phyloP scores from a whole-genome alignment of 2,113 vertebrate species.

The Callospermophilus lateralis region DNA sequence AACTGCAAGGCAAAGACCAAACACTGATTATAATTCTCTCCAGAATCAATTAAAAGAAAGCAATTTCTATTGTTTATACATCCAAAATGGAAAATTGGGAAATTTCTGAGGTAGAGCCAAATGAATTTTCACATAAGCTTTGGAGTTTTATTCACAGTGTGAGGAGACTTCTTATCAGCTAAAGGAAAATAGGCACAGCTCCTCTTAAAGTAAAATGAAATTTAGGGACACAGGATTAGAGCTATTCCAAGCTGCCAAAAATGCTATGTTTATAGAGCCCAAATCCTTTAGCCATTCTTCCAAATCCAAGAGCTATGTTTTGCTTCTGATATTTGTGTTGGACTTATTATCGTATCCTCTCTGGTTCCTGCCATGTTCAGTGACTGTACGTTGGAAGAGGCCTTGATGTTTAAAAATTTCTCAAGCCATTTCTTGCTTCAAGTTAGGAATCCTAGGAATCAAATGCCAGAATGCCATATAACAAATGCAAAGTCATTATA shows the following conservation, averaged over 20 bases:
- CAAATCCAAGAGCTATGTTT: constrained; percentile 49
- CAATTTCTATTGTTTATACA: constrained; percentile 1
- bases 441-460: neutral
- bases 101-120: constrained; percentile 68
- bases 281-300: constrained; percentile 64
- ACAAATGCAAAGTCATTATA: neutral
- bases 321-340: neutral
- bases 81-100: constrained; percentile 37
- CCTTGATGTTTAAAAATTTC: constrained; percentile 8
- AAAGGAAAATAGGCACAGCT: constrained; percentile 60
- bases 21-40: constrained; percentile 31
- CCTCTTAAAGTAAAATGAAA: constrained; percentile 65
- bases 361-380: neutral
- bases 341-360: neutral
- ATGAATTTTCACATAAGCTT: constrained; percentile 70
- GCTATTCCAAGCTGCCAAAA: constrained; percentile 37
- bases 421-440: constrained; percentile 9
- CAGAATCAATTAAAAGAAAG: constrained; percentile 52
- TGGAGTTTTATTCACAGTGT: constrained; percentile 61
- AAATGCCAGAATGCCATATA: neutral
- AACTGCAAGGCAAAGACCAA: constrained; percentile 1
- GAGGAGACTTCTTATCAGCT: constrained; percentile 65
- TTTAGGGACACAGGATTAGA: constrained; percentile 56
- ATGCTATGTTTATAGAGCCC: constrained; percentile 34
- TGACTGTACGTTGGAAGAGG: neutral